Conservation (phyloP, 2,888 invertebrate species). For the Nomada ferruginata region DNA sequence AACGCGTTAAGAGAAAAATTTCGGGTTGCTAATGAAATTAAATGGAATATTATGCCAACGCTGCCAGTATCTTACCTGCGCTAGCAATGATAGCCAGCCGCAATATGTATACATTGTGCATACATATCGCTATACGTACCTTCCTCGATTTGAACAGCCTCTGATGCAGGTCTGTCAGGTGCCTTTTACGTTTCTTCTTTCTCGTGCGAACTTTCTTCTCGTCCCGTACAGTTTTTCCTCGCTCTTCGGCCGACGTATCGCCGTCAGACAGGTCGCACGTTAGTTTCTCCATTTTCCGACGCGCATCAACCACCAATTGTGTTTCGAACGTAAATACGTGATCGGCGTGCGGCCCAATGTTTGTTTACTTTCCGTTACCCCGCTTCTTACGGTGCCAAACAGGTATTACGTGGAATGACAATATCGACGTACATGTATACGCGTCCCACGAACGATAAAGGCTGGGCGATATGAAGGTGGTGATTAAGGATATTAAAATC, state of each 20-base stretch:
- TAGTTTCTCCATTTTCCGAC: conserved; percentile 37
- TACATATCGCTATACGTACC: conserved; percentile 1
- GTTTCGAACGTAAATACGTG: neutral
- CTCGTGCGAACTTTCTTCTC: conserved; percentile 30
- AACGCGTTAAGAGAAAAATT: neutral
- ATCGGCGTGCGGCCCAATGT: conserved; percentile 27
- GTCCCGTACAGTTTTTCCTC: neutral
- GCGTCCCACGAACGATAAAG: conserved; percentile 1
- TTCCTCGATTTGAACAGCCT: conserved; percentile 31
- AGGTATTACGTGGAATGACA: conserved; percentile 17
- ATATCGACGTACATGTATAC: conserved; percentile 20
- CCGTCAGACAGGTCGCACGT: neutral
- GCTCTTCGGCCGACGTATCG: conserved; percentile 12
- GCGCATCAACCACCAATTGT: neutral
- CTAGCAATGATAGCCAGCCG: no score
- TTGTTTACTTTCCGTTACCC: conserved; percentile 44
- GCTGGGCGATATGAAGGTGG: no score
- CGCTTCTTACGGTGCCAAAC: conserved; percentile 15
- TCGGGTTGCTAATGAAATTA: neutral
- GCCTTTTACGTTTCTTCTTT: conserved; percentile 44
- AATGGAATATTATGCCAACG: neutral
- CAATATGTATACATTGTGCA: neutral
- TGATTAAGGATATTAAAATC: neutral
- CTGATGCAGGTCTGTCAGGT: conserved; percentile 28
- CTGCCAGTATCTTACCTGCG: no score